Percentiles rank a stretch among this genome's conserved stretches.
Conservation (phyloP, 1,140 invertebrate species). For the Drosophila albomicans region DNA sequence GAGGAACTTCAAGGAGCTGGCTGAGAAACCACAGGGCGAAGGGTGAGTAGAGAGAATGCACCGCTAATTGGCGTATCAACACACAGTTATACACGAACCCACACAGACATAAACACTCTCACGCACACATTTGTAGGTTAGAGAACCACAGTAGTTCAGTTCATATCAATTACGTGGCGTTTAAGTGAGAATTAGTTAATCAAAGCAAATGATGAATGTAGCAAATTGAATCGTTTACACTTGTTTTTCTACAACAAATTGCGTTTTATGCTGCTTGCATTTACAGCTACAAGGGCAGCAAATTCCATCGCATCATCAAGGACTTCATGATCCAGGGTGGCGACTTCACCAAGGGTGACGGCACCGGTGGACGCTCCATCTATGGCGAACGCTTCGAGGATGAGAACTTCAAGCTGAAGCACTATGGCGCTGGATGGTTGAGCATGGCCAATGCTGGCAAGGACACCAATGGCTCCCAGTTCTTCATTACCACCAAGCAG, state of each 20-base stretch:
- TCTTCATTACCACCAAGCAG: conserved; percentile 97
- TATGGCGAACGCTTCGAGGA: conserved; percentile 97
- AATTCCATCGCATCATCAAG: conserved; percentile 96
- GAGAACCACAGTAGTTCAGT: conserved; percentile 39
- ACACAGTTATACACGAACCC: conserved; percentile 11
- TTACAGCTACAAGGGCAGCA: conserved; percentile 91
- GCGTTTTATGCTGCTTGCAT: neutral
- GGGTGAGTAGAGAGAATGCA: conserved; percentile 85
- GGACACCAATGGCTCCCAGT: conserved; percentile 99
- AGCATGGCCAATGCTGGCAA: conserved; percentile 98
- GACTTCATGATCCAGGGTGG: conserved; percentile 99
- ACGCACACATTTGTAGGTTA: conserved; percentile 63
- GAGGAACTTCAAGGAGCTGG: conserved; percentile 95
- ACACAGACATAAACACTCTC: neutral
- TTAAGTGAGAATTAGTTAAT: conserved; percentile 51
- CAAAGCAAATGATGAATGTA: conserved; percentile 28
- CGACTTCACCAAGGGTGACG: conserved; percentile 96
- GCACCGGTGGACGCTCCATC: conserved; percentile 96
- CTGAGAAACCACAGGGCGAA: conserved; percentile 91
- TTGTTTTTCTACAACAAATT: conserved; percentile 28
- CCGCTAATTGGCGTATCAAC: conserved; percentile 32
- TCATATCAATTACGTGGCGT: conserved; percentile 73
- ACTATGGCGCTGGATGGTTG: conserved; percentile 98
- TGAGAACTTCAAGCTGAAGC: conserved; percentile 99
- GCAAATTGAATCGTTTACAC: conserved; percentile 45